Base-by-base conservation (phyloP, 2,888 invertebrate species). In the Leucophenga maculata region DNA sequence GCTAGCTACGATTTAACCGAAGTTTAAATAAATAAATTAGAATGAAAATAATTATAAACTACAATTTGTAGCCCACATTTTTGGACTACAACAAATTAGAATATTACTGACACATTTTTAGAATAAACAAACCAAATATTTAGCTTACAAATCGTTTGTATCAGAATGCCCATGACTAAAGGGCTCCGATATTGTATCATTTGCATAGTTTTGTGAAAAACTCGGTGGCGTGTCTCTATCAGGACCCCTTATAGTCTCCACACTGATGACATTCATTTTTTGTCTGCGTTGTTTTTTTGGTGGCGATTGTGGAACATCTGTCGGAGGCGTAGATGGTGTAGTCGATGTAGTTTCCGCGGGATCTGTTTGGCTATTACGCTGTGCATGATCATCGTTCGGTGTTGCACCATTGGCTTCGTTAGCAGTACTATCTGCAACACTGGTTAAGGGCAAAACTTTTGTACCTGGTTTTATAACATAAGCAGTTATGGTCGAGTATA, bases 401-500 rank as follows among this genome's bases (percentile, higher is more conserved):
- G 8, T 0, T 52, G 9, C 44, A 65, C 6, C 6, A 52, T 20
- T 3, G 3, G 16, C 9, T 54, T 39, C 13, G 16, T 0, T 52
- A 3, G 52, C 11, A 16, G n/a, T 18, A 16, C 18, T 52, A 18
- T 11, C 44, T 39, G 44, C 32, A 20, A 13, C 20, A 13, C 13
- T 13, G 69, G 69, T n/a, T 26, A 55, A 22, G 6, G 55, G 55
- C 11, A 55, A 11, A 55, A 55, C 55, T 14, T 55, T 55, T 11
- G 55, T 26, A 11, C 22, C 55, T 4, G 55, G 22, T 2, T 26
- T 70, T 71, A 76, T 60, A 3, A 72, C 48, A 22, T 79, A 80
- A 1, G 75, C 80, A 8, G 52, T 75, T 62, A 73, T 73, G 2
- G 78, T 75, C 48, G 77, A 65, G n/a, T n/a, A n/a, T 1, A 73